A percentile compares a stretch with the other conserved stretches of the same genome.
Evolutionary conservation across 2,888 invertebrate genomes (phyloP).

Genomic region (Hedychridium roseum): DNA sequence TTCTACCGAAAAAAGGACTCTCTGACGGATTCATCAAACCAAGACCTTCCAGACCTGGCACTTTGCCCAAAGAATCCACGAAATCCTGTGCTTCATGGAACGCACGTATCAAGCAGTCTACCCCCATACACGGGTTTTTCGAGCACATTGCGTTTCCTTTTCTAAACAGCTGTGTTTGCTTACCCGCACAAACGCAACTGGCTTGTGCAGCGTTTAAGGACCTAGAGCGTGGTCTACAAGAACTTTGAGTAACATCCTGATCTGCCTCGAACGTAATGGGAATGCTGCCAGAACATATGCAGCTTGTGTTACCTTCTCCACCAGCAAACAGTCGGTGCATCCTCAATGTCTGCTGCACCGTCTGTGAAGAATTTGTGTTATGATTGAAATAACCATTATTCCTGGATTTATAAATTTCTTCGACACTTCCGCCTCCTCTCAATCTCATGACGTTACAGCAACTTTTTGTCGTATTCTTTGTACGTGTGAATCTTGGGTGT

Average conservation of each 20-base stretch:
- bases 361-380: slow-evolving; percentile 24
- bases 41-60: slow-evolving; percentile 49
- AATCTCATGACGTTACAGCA: slow-evolving; percentile 24
- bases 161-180: slow-evolving; percentile 14
- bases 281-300: slow-evolving; percentile 16
- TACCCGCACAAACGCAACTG: slow-evolving; percentile 30
- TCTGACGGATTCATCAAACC: slow-evolving; percentile 52
- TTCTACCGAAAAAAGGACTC: slow-evolving; percentile 52
- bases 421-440: slow-evolving; percentile 40
- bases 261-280: no score
- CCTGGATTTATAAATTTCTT: slow-evolving; percentile 15
- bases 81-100: slow-evolving; percentile 53
- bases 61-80: slow-evolving; percentile 52
- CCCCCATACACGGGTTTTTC: slow-evolving; percentile 41
- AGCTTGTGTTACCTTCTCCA: slow-evolving; percentile 29
- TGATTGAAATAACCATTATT: no score
- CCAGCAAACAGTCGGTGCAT: slow-evolving; percentile 26
- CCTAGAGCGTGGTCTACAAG: slow-evolving; percentile 13
- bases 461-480: slow-evolving; percentile 11
- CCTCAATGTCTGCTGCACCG: slow-evolving; percentile 10
- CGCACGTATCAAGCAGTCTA: slow-evolving; percentile 48
- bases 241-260: slow-evolving; percentile 8
- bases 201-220: slow-evolving; percentile 10
- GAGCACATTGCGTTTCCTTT: slow-evolving; percentile 24
- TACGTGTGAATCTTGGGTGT: background rate